Base-by-base conservation (phyloP, 1,140 invertebrate genomes). In the Diorhabda elongata region DNA sequence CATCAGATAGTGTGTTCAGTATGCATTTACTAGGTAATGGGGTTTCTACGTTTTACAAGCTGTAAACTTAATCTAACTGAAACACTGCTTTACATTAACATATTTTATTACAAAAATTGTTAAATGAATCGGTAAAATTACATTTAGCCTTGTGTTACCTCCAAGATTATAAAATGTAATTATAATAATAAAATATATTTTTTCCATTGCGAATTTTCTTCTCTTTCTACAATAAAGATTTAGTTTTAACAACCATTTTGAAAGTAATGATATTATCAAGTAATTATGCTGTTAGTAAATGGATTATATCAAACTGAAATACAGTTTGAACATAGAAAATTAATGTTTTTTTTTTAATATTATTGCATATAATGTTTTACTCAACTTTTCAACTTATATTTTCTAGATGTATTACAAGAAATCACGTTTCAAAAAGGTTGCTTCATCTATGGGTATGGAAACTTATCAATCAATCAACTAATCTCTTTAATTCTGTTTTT, bases 381-480 rank as follows among this genome's bases (percentile, higher is more conserved):
- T 26, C 26, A 26, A 26, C 26, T 26, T 26, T 26, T 26, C 26
- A 26, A 26, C 26, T 26, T 26, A 26, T 26, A 26, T 26, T 26
- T 26, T 26, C 26, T 26, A 26, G 26, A 26, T 26, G 26, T 26
- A 26, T 26, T 26, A 26, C 26, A 26, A 26, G 26, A 26, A 26
- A 26, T 26, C 26, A 26, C 26, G 26, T 26, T 26, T 26, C 26
- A 26, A 26, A 26, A 26, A 26, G 26, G 26, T 26, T 26, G 26
- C 26, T 26, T 26, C 45, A 42, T 67, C 58, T 52, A 60, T 58
- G 11, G 52, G n/a, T 44, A 9, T 41, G 7, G 41, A 26, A 41
- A n/a, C 26, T 43, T 42, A 41, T 42, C 59, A 26, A 65, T 56
- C 6, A 59, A 59, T 59, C n/a, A 64, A 57, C 7, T 65, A 57